Conservation (phyloP, 1,140 invertebrate species). For the Bombus waltoni region DNA sequence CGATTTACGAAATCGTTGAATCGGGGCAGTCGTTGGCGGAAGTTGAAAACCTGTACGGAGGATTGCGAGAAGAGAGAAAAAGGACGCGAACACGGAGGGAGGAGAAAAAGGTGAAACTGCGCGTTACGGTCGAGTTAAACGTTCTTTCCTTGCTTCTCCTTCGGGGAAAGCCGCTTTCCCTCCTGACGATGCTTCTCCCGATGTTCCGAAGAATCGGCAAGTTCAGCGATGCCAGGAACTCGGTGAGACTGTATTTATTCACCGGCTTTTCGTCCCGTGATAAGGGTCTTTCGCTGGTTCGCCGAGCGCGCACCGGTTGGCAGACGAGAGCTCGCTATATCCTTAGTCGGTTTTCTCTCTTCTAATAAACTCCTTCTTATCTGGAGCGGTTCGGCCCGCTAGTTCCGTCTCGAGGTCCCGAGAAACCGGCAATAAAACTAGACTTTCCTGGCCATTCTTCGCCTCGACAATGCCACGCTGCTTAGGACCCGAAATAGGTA, state of each 20-base stretch:
- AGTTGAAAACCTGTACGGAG: neutral
- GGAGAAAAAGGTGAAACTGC: neutral
- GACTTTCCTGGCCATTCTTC: slow-evolving; percentile 7
- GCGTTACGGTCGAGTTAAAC: neutral
- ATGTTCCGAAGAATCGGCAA: slow-evolving; percentile 49
- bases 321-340: slow-evolving; percentile 27
- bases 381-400: slow-evolving; percentile 30
- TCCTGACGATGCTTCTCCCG: neutral
- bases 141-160: neutral
- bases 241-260: slow-evolving; percentile 62
- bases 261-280: slow-evolving; percentile 45
- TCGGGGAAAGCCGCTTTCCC: neutral
- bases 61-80: too few relatives aligned
- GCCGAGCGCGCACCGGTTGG: neutral
- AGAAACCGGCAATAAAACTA: slow-evolving; percentile 40
- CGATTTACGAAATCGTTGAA: neutral
- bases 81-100: neutral
- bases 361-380: slow-evolving; percentile 60
- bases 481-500: too few relatives aligned
- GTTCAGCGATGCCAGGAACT: slow-evolving; percentile 40
- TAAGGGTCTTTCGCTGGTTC: slow-evolving; percentile 57
- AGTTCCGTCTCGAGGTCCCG: neutral
- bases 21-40: neutral
- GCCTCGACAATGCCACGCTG: neutral
- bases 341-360: slow-evolving; percentile 3